Conservation (phyloP, 2,888 invertebrate genomes). For the Brachynemurus nebulosus region DNA sequence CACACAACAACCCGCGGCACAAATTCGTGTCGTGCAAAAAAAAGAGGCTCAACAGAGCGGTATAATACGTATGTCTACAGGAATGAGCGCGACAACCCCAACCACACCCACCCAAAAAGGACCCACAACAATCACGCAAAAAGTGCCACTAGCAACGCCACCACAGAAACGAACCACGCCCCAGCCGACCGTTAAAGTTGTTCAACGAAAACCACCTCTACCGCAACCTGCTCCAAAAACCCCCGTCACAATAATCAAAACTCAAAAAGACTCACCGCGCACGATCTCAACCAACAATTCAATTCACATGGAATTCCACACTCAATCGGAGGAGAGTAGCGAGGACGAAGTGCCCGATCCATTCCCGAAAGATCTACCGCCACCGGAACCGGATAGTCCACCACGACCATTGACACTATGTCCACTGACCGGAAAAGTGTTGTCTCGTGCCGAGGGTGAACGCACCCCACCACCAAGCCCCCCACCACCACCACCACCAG, state of each 20-base stretch:
- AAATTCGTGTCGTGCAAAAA: constrained; percentile 29
- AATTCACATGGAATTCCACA: constrained; percentile 32
- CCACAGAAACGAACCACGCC: constrained; percentile 10
- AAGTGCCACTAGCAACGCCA: constrained; percentile 5
- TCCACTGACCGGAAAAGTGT: constrained; percentile 44
- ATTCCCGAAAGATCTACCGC: constrained; percentile 40
- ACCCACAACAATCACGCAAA: constrained; percentile 17
- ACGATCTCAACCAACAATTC: constrained; percentile 23
- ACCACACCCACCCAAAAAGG: constrained; percentile 21
- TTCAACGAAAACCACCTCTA: constrained; percentile 12
- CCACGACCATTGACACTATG: constrained; percentile 57
- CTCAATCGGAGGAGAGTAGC: constrained; percentile 36
- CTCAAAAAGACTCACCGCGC: constrained; percentile 17
- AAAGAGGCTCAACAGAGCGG: constrained; percentile 28
- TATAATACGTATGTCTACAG: constrained; percentile 26
- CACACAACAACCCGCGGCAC: constrained; percentile 26
- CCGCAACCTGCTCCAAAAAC: constrained; percentile 10
- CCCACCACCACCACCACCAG: constrained; percentile 10
- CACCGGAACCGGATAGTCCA: constrained; percentile 46
- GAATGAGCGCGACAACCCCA: constrained; percentile 19
- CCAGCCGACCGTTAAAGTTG: constrained; percentile 14
- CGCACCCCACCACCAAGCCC: constrained; percentile 43
- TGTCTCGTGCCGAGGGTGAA: constrained; percentile 47
- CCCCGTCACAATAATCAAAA: constrained; percentile 20
- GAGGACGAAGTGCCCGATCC: constrained; percentile 51